Conservation (phyloP, 92 coral and sea anemone species). For the Porites cylindrica region DNA sequence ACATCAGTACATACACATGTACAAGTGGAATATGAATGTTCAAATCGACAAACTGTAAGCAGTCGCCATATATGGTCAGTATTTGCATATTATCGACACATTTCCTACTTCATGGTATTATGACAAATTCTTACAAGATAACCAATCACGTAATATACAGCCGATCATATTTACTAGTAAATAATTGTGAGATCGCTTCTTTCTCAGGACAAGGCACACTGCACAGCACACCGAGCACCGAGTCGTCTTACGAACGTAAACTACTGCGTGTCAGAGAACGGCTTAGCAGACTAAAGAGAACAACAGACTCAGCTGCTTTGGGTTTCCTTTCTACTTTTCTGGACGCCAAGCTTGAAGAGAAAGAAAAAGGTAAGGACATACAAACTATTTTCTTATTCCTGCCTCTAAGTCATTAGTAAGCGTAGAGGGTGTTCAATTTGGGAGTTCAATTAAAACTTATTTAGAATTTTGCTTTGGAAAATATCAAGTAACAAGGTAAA, state of each 20-base stretch:
- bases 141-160: conserved; percentile 14
- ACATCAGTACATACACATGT: background rate
- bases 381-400: background rate
- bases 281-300: conserved; percentile 80
- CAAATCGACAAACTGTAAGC: background rate
- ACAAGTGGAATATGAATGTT: background rate
- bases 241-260: conserved; percentile 77
- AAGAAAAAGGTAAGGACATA: conserved; percentile 59
- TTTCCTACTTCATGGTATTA: background rate
- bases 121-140: background rate
- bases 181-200: background rate
- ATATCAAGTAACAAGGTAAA: too few relatives aligned
- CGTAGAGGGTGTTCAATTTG: too few relatives aligned
- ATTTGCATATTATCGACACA: background rate
- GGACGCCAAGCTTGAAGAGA: conserved; percentile 62
- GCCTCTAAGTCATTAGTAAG: too few relatives aligned
- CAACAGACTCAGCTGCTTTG: conserved; percentile 89
- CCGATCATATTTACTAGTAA: conserved; percentile 4
- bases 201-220: conserved; percentile 17
- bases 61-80: too few relatives aligned
- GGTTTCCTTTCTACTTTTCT: conserved; percentile 78
- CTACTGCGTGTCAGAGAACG: conserved; percentile 82
- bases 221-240: conserved; percentile 43
- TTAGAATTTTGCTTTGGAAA: too few relatives aligned
- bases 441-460: too few relatives aligned